A percentile compares a stretch with the other conserved stretches of the same genome.
phyloP scores from a whole-genome alignment of 2,888 invertebrate genomes.

The Hyles lineata region DNA sequence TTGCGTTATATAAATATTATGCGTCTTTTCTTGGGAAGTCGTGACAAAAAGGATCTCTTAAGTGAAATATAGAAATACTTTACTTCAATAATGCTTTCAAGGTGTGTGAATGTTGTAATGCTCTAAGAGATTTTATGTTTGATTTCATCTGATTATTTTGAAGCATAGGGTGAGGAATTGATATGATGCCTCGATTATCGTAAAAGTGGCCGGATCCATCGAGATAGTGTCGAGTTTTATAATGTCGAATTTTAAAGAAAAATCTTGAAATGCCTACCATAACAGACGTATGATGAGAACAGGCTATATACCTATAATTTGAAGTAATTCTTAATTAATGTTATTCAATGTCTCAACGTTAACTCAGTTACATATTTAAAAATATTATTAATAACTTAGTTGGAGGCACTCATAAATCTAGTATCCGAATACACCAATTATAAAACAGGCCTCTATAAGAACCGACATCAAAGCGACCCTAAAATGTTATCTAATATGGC shows the following conservation, averaged over 20 bases:
- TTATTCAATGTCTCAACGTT: too few species aligned
- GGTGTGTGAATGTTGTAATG: neutral
- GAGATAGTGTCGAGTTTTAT: too few species aligned
- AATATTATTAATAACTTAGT: too few species aligned
- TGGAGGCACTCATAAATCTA: too few species aligned
- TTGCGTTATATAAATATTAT: conserved; percentile 35
- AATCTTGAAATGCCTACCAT: too few species aligned
- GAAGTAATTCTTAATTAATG: too few species aligned
- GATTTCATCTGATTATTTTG: neutral
- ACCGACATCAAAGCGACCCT: neutral
- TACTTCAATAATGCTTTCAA: neutral
- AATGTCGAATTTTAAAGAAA: too few species aligned
- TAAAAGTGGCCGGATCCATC: too few species aligned
- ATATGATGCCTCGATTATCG: too few species aligned
- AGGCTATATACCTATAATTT: too few species aligned
- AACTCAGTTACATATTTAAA: too few species aligned
- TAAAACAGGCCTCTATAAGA: neutral
- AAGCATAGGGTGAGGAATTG: neutral
- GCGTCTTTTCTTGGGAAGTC: neutral
- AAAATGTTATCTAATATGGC: conserved; percentile 10
- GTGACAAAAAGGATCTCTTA: neutral
- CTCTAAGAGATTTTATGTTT: neutral
- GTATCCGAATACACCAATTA: neutral
- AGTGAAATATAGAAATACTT: conserved; percentile 9
- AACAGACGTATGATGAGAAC: too few species aligned